Evolutionary conservation across 2,888 invertebrate genomes (phyloP).

Genomic region (Leuctra nigra): DNA sequence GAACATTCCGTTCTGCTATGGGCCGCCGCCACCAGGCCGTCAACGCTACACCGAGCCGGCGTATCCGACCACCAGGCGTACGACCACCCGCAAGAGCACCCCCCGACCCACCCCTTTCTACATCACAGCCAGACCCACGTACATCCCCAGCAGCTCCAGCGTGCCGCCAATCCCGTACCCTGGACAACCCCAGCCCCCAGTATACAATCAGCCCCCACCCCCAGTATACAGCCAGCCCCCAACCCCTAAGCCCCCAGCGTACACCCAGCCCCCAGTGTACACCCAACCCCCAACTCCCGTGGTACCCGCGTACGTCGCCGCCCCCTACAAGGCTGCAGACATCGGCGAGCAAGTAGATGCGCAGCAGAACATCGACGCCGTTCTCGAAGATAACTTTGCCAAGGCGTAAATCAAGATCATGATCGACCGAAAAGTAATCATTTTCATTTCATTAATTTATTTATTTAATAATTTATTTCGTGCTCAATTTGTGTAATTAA

Average conservation of each 20-base stretch:
- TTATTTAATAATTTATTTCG: not conserved
- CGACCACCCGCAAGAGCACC: not conserved
- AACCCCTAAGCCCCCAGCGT: not conserved
- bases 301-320: not conserved
- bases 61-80: not conserved
- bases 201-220: not conserved
- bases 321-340: not conserved
- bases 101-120: not conserved
- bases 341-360: slow-evolving; percentile 11
- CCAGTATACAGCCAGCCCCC: not conserved
- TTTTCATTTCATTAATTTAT: too few species aligned
- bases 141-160: not conserved
- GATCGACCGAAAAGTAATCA: not conserved
- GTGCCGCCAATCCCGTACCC: not conserved
- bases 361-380: not conserved
- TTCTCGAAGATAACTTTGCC: not conserved
- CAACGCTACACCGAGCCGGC: not conserved
- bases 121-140: not conserved
- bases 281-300: not conserved
- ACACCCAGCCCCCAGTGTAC: not conserved
- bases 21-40: slow-evolving; percentile 20
- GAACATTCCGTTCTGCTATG: slow-evolving; percentile 36
- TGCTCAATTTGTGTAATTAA: too few species aligned
- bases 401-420: not conserved
- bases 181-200: not conserved